phyloP scores from a whole-genome alignment of 1,140 invertebrate genomes.

The Sitobion miscanthi region DNA sequence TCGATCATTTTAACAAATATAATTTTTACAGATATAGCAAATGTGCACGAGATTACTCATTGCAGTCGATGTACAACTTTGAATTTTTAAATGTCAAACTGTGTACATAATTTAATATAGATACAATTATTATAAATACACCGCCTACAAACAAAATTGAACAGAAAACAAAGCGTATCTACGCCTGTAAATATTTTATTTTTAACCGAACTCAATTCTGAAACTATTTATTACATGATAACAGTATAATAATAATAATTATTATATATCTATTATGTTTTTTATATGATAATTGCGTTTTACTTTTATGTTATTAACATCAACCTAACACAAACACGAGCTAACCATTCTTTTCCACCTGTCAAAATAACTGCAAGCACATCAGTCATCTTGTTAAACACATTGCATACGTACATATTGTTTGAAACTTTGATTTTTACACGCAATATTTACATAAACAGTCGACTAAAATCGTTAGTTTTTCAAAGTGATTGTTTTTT shows the following conservation, averaged over 20 bases:
- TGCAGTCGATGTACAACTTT: not conserved
- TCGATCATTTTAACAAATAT: not conserved
- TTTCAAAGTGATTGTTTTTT: not conserved
- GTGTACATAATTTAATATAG: not conserved
- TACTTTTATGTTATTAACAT: not conserved
- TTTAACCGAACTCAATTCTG: not conserved
- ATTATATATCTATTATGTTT: not conserved
- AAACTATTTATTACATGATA: not conserved
- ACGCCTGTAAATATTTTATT: not conserved
- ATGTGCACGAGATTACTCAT: not conserved
- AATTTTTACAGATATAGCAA: not conserved
- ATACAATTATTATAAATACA: not conserved
- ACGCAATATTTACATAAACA: conserved; percentile 43
- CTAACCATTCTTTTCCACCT: not conserved
- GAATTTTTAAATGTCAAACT: not conserved
- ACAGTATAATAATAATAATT: too few relatives aligned
- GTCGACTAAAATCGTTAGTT: not conserved
- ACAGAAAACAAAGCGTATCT: not conserved
- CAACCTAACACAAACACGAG: not conserved
- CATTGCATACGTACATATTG: not conserved
- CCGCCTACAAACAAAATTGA: not conserved
- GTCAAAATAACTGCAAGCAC: not conserved
- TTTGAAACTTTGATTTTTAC: conserved; percentile 3
- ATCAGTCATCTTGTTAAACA: not conserved
- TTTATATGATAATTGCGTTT: not conserved